Evolutionary conservation across 2,888 invertebrate genomes (phyloP).

Genomic region (Agapostemon virescens): DNA sequence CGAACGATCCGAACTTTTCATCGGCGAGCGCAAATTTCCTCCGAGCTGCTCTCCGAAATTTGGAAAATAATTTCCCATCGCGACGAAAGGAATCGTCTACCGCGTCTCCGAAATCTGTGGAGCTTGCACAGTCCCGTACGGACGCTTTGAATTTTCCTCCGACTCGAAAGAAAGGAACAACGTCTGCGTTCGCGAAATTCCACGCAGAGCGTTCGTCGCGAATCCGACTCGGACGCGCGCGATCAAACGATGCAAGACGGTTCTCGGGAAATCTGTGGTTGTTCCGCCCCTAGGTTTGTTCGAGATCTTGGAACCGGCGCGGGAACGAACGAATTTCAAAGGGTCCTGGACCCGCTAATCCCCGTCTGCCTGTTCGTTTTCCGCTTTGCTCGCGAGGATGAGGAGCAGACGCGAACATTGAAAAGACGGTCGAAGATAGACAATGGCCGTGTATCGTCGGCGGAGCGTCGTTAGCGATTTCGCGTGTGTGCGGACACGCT

Average conservation of each 20-base stretch:
- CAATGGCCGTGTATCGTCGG: constrained; percentile 38
- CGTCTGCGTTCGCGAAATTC: neutral
- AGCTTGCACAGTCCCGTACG: no score
- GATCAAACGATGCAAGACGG: no score
- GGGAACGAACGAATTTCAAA: neutral
- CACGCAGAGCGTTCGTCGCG: neutral
- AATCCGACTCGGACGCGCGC: no score
- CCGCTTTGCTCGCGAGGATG: neutral
- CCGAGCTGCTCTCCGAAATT: no score
- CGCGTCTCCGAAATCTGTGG: neutral
- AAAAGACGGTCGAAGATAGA: constrained; percentile 40
- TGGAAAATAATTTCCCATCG: no score
- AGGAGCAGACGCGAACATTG: constrained; percentile 24
- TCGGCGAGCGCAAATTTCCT: no score
- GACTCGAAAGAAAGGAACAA: neutral
- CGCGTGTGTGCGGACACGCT: constrained; percentile 22
- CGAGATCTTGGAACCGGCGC: neutral
- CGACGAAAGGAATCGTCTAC: no score
- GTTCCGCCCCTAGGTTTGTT: no score
- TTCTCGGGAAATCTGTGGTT: no score
- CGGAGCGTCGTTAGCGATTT: constrained; percentile 52
- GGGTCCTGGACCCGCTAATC: constrained; percentile 1
- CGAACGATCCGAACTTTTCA: no score
- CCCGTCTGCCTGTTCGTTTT: constrained; percentile 1
- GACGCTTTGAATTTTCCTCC: neutral